phyloP scores from a whole-genome alignment of 92 coral and sea anemone genomes.

The Diadumene lineata region DNA sequence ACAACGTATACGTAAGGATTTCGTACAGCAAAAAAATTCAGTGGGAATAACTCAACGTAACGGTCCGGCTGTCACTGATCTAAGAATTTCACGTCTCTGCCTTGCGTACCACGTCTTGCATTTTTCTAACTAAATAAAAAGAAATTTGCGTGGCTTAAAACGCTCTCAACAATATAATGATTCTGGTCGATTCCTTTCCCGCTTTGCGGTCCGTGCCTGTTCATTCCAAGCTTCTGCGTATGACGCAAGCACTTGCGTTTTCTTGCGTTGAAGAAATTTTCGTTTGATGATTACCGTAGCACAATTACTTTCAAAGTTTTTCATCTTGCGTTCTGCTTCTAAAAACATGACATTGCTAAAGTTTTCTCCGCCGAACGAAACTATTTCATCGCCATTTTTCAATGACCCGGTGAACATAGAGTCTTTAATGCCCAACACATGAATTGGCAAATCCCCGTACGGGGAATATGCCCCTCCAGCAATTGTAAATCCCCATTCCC shows the following conservation, averaged over 20 bases:
- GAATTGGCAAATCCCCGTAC: conserved; percentile 83
- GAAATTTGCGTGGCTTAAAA: not conserved
- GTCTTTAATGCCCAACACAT: conserved; percentile 49
- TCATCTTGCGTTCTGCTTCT: conserved; percentile 64
- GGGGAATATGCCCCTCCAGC: conserved; percentile 80
- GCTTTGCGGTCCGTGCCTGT: conserved; percentile 18
- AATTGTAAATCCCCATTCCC: conserved; percentile 64
- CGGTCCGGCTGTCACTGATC: no score
- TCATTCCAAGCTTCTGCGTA: conserved; percentile 48
- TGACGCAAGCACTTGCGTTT: conserved; percentile 13
- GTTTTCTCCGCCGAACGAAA: conserved; percentile 67
- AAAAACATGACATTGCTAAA: conserved; percentile 56
- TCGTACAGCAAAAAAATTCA: no score
- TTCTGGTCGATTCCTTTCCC: conserved; percentile 21
- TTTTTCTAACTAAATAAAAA: not conserved
- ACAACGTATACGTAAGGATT: no score
- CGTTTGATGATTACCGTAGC: conserved; percentile 69
- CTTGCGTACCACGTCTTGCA: not conserved
- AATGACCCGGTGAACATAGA: conserved; percentile 24
- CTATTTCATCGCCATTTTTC: conserved; percentile 69
- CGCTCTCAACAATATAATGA: conserved; percentile 25
- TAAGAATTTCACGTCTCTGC: no score
- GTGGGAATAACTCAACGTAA: no score
- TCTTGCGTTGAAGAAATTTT: conserved; percentile 54
- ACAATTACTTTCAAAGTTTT: conserved; percentile 18